Evolutionary conservation across 2,797 vertebrate genomes (phyloP).

Genomic region (Phataginus tricuspis): DNA sequence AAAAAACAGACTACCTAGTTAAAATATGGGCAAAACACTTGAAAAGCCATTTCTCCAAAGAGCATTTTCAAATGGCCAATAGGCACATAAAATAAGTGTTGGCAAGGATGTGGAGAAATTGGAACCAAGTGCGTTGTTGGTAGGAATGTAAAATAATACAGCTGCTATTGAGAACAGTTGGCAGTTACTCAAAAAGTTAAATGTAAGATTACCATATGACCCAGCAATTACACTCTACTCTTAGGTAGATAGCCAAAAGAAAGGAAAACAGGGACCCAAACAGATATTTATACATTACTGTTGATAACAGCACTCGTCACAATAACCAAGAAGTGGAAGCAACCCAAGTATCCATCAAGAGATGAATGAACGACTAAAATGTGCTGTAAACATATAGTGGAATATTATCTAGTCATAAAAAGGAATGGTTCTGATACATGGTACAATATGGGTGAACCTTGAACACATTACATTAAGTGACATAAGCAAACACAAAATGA

Average conservation of each 20-base stretch:
- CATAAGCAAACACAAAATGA: neutral
- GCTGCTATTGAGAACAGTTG: neutral
- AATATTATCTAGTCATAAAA: neutral
- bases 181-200: slow-evolving; percentile 35
- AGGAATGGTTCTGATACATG: neutral
- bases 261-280: neutral
- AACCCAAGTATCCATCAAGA: neutral
- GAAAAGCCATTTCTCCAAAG: neutral
- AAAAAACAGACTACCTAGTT: neutral
- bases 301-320: neutral
- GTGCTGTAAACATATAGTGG: neutral
- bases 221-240: neutral
- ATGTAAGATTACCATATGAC: neutral
- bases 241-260: neutral
- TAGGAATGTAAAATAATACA: neutral
- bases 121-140: neutral
- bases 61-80: neutral
- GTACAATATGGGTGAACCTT: neutral
- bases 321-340: neutral
- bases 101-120: neutral
- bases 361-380: neutral
- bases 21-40: neutral
- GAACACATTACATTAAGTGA: neutral
- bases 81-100: neutral
- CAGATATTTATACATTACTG: neutral